A percentile compares a stretch with the other conserved stretches of the same genome.
Evolutionary conservation across 2,113 vertebrate genomes (phyloP).

Genomic region (Okapia johnstoni): DNA sequence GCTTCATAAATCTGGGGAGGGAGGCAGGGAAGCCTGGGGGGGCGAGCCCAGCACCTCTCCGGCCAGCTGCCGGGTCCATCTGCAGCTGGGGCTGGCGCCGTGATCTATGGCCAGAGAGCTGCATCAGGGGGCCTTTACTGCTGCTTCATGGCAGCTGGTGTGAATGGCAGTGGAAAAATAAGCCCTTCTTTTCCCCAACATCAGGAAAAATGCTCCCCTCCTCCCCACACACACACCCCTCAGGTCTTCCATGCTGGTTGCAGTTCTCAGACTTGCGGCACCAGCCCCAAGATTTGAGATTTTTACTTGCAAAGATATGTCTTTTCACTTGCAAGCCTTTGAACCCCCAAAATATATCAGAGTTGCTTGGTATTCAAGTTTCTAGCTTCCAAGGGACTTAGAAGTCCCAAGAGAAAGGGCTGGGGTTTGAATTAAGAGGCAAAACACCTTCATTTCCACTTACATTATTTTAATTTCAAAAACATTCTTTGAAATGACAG

Average conservation of each 20-base stretch:
- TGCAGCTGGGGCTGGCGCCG: slow-evolving; percentile 81
- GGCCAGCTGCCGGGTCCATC: slow-evolving; percentile 84
- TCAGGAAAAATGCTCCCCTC: slow-evolving; percentile 66
- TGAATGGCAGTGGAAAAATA: slow-evolving; percentile 79
- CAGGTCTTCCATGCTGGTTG: slow-evolving; percentile 38
- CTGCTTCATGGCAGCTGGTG: slow-evolving; percentile 79
- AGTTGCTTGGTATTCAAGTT: slow-evolving; percentile 24
- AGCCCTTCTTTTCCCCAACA: slow-evolving; percentile 70
- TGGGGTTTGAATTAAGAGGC: neutral
- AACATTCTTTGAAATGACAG: neutral
- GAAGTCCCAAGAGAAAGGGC: neutral
- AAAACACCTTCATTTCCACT: neutral
- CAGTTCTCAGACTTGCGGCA: neutral
- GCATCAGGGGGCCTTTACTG: slow-evolving; percentile 77
- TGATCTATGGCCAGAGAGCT: slow-evolving; percentile 79
- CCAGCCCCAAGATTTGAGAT: neutral
- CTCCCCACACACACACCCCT: neutral
- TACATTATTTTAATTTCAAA: neutral
- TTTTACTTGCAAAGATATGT: slow-evolving; percentile 47
- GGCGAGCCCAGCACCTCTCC: slow-evolving; percentile 77
- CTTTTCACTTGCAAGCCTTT: neutral
- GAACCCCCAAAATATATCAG: neutral
- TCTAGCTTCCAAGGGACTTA: neutral
- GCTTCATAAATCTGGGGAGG: slow-evolving; percentile 81
- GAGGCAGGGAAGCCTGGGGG: slow-evolving; percentile 71